A percentile compares a stretch with the other conserved stretches of the same genome.
Evolutionary conservation across 2,888 invertebrate genomes (phyloP).

Genomic region (Theretra japonica): DNA sequence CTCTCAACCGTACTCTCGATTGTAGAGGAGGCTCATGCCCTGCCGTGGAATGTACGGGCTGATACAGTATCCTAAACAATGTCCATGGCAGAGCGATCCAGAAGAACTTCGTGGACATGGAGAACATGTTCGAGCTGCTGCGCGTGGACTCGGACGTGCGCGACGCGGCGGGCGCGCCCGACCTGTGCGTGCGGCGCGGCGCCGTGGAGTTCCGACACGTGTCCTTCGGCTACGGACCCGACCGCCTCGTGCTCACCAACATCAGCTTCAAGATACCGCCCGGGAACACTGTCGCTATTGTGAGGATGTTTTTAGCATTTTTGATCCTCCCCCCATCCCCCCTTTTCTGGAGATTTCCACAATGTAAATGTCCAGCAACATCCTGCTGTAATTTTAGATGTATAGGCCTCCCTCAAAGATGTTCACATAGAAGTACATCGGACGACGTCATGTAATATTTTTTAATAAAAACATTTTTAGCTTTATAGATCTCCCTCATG

Average conservation of each 20-base stretch:
- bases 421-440: too few relatives aligned
- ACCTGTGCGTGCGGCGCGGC: constrained; percentile 88
- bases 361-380: too few relatives aligned
- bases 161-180: constrained; percentile 92
- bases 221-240: constrained; percentile 93
- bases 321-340: too few relatives aligned
- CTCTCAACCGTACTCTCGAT: too few relatives aligned
- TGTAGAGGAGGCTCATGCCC: too few relatives aligned
- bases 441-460: too few relatives aligned
- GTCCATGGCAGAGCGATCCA: constrained; percentile 91
- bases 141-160: constrained; percentile 94
- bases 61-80: neutral
- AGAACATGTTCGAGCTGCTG: constrained; percentile 99
- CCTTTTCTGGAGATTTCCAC: too few relatives aligned
- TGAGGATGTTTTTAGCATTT: constrained; percentile 60
- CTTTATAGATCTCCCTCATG: too few relatives aligned
- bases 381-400: too few relatives aligned
- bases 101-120: constrained; percentile 99
- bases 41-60: too few relatives aligned
- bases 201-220: constrained; percentile 95
- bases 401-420: too few relatives aligned
- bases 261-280: constrained; percentile 91
- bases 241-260: constrained; percentile 90
- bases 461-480: too few relatives aligned
- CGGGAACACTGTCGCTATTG: constrained; percentile 93